Evolutionary conservation across 1,140 invertebrate species (phyloP).

Genomic region (Sarcophaga peregrina): DNA sequence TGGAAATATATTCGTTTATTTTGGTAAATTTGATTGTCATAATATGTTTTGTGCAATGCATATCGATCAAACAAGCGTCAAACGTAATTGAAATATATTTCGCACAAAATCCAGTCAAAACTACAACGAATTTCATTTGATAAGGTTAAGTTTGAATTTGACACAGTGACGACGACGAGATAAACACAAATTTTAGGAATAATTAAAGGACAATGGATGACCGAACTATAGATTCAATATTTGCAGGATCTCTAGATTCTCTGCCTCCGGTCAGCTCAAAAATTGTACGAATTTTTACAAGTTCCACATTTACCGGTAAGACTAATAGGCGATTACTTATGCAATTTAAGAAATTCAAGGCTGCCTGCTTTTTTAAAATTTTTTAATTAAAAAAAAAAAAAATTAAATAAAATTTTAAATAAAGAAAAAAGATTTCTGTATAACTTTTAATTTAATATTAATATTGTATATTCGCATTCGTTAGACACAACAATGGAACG

Average conservation of each 20-base stretch:
- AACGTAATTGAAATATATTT: no score
- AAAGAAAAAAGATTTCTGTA: not conserved
- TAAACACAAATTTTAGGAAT: not conserved
- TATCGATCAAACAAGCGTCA: constrained; percentile 28
- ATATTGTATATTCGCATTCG: constrained; percentile 47
- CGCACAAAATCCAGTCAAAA: not conserved
- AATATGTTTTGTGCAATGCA: not conserved
- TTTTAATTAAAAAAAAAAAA: no score
- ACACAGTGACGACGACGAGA: not conserved
- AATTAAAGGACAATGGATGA: constrained; percentile 80
- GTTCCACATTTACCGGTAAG: constrained; percentile 97
- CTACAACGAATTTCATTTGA: not conserved
- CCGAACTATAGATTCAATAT: constrained; percentile 88
- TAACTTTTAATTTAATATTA: not conserved
- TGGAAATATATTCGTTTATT: not conserved
- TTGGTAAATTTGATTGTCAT: constrained; percentile 11
- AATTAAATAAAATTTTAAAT: no score
- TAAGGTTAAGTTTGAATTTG: not conserved
- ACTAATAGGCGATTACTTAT: constrained; percentile 19
- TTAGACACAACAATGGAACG: constrained; percentile 96
- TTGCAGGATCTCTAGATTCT: constrained; percentile 87
- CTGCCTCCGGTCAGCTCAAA: constrained; percentile 96
- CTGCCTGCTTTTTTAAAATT: no score
- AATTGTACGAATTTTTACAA: constrained; percentile 98
- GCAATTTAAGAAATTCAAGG: not conserved